Percentiles rank a stretch among this genome's conserved stretches.
Conservation (phyloP, 2,797 vertebrate genomes). For the Bucorvus abyssinicus region DNA sequence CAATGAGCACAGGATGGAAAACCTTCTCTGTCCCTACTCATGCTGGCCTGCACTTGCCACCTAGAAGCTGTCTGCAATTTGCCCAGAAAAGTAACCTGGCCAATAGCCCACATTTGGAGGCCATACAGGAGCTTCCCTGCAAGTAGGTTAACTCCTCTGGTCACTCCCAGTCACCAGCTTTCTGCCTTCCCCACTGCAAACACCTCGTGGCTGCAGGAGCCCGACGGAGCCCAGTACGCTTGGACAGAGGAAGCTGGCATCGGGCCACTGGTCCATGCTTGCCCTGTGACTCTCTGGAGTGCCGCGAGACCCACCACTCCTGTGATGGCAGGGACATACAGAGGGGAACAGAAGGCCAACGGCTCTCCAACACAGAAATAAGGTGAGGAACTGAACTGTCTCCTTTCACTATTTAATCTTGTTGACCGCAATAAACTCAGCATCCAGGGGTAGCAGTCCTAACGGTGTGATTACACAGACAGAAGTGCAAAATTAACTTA, state of each 20-base stretch:
- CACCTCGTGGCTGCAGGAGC: background rate
- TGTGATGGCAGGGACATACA: background rate
- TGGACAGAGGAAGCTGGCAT: too few species aligned
- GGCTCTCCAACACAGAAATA: background rate
- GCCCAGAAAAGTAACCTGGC: background rate
- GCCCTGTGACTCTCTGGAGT: too few species aligned
- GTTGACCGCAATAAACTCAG: background rate
- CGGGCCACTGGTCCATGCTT: too few species aligned
- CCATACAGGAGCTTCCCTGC: background rate
- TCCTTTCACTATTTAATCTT: rapidly evolving
- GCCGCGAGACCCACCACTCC: rapidly evolving
- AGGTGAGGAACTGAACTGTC: background rate
- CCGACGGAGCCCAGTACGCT: background rate
- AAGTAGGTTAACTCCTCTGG: background rate
- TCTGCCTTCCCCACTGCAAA: background rate
- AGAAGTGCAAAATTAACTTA: background rate
- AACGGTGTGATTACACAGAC: background rate
- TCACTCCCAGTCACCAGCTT: background rate
- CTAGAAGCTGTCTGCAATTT: background rate
- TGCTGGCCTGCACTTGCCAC: rapidly evolving
- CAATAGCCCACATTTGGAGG: rapidly evolving
- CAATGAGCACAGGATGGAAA: background rate
- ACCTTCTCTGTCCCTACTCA: background rate
- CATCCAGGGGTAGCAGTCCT: background rate
- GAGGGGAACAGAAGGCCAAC: background rate